Base-by-base conservation (phyloP, 2,797 vertebrate genomes). In the Psittacula derbiana region DNA sequence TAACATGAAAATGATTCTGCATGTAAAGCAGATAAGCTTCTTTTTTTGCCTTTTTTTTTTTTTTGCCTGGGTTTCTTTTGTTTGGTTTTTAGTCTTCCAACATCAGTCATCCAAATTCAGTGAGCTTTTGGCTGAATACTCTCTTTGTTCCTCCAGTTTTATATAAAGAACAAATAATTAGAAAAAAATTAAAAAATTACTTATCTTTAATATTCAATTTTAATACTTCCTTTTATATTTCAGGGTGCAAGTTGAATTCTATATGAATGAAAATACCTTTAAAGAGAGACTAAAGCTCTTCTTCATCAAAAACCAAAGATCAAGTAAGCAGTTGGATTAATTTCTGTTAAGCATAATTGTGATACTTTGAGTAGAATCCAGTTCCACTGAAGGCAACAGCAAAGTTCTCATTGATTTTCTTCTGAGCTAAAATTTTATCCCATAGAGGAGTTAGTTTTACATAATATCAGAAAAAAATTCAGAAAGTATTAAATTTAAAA, bases 301-400 rank as follows among this genome's bases (percentile, higher is more conserved):
- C 97, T 98, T 98, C 97, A 98, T 98, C 97, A 98, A 98, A 98
- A 98, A 98, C 92, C 98, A 98, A 98, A 98, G 98, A 98, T 98
- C 98, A 97, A 98, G 98, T 98, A 98, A 98, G 98, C 95, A 83
- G 24, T 67, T 95, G 58, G 31, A 67, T 92, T 95, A 47, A 73
- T 92, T 95, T 96, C 38, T 88, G 5, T 93, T 81, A 73, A 25
- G 40, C 53, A 5, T 76, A 38, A 93, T 88, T 88, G 16, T 40
- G n/a, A 40, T 90, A 52, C 28, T 72, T 75, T 25, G 80, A 62
- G 27, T 76, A 57, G 67, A 87, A 85, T 87, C 36, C 50, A 82
- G 28, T 73, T 67, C 43, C 10, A 8, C n/a, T 89, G 33, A 65
- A 84, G 20, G 16, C 33, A 76, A n/a, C 7, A n/a, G 43, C 38